Base-by-base conservation (phyloP, 2,888 invertebrate species). In the Campoplex capitator region DNA sequence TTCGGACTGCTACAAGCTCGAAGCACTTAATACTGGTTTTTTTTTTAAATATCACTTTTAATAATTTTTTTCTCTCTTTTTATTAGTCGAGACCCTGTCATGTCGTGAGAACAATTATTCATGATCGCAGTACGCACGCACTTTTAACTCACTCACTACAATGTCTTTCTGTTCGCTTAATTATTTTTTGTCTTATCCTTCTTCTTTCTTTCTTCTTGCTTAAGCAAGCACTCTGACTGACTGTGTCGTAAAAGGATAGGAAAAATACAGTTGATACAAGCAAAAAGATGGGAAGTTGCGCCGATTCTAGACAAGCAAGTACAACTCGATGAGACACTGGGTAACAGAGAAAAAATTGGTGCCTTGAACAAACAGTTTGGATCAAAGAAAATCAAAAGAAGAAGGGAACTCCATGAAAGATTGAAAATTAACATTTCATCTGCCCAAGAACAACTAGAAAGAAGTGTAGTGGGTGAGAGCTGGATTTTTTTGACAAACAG, bases 311-410 rank as follows among this genome's bases (percentile, higher is more conserved):
- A 93, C n/a, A 90, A 87, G 35, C 62, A 65, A 7, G 28, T 89
- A 0, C 45, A 87, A 38, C 54, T 83, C 11, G 74, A 90, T 3
- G 87, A 88, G 2, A 85, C 88, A n/a, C 87, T 88, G 8, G 86
- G 85, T n/a, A 71, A 68, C 0, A 74, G 83, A 2, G 89, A 92
- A 13, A 91, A 90, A 74, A 83, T 90, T 1, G 90, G 95, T 35
- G 95, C 95, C 77, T 92, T 97, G 0, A 96, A 96, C 71, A 96
- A 96, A 90, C 95, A 96, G 88, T 97, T 97, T 91, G 97, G 96
- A 2, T 96, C 96, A 0, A 97, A 97, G 88, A 96, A 95, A 90
- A 94, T 95, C 0, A 96, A 96, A 91, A 93, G 96, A 88, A 93
- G 93, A 73, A 95, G 96, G 85, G 96, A 96, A 89, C 96, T 96